Percentiles rank a stretch among this genome's conserved stretches.
Evolutionary conservation across 2,888 invertebrate species (phyloP).

Genomic region (Trachelus troglodyta): DNA sequence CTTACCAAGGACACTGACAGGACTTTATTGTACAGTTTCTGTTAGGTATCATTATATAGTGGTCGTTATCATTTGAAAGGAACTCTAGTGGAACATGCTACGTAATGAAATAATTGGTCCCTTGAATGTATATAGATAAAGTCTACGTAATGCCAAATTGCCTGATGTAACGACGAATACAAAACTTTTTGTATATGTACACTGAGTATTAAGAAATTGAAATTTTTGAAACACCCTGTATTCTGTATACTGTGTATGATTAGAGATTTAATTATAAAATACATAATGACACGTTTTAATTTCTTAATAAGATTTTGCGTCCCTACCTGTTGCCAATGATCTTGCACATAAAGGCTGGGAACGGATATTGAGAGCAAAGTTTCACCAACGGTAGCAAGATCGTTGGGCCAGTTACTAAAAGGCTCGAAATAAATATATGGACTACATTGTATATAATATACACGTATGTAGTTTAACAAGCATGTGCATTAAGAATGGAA

Average conservation of each 20-base stretch:
- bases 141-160: background rate
- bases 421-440: background rate
- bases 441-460: too few relatives aligned
- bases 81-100: background rate
- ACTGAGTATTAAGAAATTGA: background rate
- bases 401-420: background rate
- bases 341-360: background rate
- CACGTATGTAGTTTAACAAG: background rate
- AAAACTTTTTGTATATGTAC: background rate
- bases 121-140: background rate
- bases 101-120: background rate
- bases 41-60: background rate
- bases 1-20: background rate
- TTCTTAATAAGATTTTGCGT: background rate
- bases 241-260: background rate
- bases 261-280: background rate
- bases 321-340: background rate
- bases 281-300: background rate
- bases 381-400: background rate
- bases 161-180: background rate
- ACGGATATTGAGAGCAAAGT: background rate
- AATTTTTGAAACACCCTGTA: background rate
- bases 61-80: background rate
- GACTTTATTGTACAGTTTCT: too few relatives aligned
- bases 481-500: background rate